Evolutionary conservation across 2,797 vertebrate genomes (phyloP).

Genomic region (Scleropages formosus): DNA sequence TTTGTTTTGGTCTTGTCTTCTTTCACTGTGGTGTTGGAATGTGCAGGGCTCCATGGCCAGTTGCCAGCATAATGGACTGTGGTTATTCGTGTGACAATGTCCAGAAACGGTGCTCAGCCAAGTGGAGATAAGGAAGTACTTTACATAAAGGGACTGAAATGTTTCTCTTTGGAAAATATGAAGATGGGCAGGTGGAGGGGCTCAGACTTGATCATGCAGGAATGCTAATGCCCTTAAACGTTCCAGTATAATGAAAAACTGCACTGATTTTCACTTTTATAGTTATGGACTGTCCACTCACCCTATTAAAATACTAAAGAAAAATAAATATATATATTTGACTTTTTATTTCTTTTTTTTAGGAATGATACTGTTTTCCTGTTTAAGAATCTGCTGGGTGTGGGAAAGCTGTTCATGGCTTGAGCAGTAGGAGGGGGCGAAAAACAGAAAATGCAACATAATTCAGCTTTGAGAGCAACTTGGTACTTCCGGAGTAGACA

Average conservation of each 20-base stretch:
- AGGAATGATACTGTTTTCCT: too few species aligned
- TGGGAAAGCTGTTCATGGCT: too few species aligned
- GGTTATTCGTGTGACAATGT: constrained; percentile 26
- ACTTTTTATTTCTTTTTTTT: too few species aligned
- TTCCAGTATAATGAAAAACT: too few species aligned
- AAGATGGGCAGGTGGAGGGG: not conserved
- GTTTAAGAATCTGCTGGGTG: too few species aligned
- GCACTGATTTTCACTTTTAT: too few species aligned
- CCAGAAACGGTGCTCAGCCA: not conserved
- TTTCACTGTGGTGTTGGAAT: constrained; percentile 9
- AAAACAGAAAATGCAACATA: not conserved
- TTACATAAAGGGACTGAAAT: not conserved
- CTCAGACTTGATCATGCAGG: not conserved
- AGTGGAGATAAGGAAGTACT: not conserved
- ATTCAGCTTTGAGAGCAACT: not conserved
- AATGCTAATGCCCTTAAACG: too few species aligned
- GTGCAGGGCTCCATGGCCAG: not conserved
- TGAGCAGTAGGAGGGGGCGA: too few species aligned
- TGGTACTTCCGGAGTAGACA: not conserved
- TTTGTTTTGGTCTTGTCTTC: not conserved
- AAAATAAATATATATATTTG: too few species aligned
- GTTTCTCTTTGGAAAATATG: not conserved
- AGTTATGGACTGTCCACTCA: too few species aligned
- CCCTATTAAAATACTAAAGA: too few species aligned
- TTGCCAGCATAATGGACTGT: constrained; percentile 28